Percentiles rank a stretch among this genome's conserved stretches.
Evolutionary conservation across 2,797 vertebrate genomes (phyloP).

Genomic region (Sarcophilus harrisii): DNA sequence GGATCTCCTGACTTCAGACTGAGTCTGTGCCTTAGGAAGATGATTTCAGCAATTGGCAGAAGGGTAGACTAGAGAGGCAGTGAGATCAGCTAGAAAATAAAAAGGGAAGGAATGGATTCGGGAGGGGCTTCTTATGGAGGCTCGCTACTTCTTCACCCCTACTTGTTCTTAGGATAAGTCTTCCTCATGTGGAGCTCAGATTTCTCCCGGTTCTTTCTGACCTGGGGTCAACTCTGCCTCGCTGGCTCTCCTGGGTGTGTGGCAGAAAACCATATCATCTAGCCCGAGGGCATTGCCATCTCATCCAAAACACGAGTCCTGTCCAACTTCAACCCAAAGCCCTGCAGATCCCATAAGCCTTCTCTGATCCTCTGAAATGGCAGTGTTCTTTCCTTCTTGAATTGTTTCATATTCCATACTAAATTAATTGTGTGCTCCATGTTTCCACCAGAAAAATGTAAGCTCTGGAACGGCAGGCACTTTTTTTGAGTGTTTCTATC

Average conservation of each 20-base stretch:
- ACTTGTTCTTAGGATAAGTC: not conserved
- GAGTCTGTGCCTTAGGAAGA: not conserved
- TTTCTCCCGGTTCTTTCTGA: not conserved
- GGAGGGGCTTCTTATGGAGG: not conserved
- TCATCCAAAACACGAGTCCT: not conserved
- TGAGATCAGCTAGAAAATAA: not conserved
- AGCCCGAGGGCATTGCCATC: not conserved
- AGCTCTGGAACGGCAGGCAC: not conserved
- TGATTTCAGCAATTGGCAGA: not conserved
- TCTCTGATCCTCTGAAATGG: not conserved
- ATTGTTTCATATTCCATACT: no score
- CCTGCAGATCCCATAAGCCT: accelerated
- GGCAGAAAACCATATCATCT: not conserved
- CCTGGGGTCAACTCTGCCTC: not conserved
- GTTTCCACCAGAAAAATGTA: not conserved
- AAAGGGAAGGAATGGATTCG: not conserved
- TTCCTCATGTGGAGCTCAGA: not conserved
- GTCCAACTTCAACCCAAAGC: not conserved
- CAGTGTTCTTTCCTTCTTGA: accelerated
- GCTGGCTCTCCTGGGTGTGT: not conserved
- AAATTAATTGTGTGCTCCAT: not conserved
- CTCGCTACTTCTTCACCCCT: not conserved
- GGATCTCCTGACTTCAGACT: not conserved
- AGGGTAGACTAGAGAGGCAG: not conserved
- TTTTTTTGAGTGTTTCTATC: not conserved